These are phyloP conservation scores for Eudyptes chrysolophus DNA, from an alignment of 2,113 vertebrate species.

Conservation along the genomic window DNA sequence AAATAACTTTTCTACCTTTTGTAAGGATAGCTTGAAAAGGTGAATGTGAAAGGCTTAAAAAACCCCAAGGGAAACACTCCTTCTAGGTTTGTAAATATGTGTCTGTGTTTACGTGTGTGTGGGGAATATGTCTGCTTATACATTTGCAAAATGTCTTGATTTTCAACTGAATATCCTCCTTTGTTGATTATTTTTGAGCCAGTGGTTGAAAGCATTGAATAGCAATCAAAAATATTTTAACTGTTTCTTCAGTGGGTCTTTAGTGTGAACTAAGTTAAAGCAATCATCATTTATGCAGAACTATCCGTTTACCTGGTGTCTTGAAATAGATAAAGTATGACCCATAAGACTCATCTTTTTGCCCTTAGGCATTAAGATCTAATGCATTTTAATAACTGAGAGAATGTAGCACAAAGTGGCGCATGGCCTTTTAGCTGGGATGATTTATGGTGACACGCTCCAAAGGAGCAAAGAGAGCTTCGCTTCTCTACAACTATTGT, in stretches of 20 bases:
- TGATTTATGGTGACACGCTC: slow-evolving; percentile 35
- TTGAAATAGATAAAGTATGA: slow-evolving; percentile 20
- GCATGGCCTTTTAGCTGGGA: slow-evolving; percentile 11
- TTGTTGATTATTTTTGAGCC: neutral
- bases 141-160: neutral
- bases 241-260: neutral
- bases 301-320: neutral
- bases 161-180: neutral
- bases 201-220: neutral
- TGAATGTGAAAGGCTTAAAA: neutral
- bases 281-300: neutral
- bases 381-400: slow-evolving; percentile 1
- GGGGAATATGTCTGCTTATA: neutral
- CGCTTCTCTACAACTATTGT: neutral
- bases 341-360: neutral
- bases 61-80: neutral
- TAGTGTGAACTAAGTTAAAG: neutral
- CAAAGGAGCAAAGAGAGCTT: neutral
- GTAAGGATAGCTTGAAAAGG: neutral
- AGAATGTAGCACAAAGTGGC: slow-evolving; percentile 15
- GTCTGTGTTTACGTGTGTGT: neutral
- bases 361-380: neutral
- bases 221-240: neutral
- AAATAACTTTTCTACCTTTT: neutral
- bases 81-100: neutral